phyloP scores from a whole-genome alignment of 2,888 invertebrate species.

The Aleiodes testaceus region DNA sequence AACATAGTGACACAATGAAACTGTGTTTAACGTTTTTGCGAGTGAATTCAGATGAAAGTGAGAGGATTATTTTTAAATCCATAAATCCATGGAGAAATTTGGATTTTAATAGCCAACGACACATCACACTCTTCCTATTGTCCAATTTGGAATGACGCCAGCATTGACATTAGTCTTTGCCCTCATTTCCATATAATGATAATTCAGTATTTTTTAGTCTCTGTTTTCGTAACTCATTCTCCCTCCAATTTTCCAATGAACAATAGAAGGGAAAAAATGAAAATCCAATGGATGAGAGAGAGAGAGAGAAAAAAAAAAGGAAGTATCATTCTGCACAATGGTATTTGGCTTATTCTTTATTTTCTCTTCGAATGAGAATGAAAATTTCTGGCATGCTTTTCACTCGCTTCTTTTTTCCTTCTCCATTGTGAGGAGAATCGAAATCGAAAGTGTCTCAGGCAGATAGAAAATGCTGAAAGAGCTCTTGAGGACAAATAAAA shows the following conservation, averaged over 20 bases:
- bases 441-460: conserved; percentile 47
- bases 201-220: conserved; percentile 9
- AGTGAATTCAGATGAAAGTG: conserved; percentile 4
- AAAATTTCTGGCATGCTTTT: conserved; percentile 47
- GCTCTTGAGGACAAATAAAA: conserved; percentile 26
- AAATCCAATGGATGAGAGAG: neutral
- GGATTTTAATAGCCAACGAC: conserved; percentile 39
- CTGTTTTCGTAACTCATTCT: neutral
- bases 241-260: conserved; percentile 2
- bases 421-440: conserved; percentile 39
- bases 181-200: conserved; percentile 27
- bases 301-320: conserved; percentile 21
- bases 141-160: conserved; percentile 65
- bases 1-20: neutral
- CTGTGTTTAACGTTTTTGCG: neutral
- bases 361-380: conserved; percentile 52
- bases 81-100: conserved; percentile 34
- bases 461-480: conserved; percentile 14
- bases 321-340: conserved; percentile 45
- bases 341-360: conserved; percentile 45
- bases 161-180: conserved; percentile 62
- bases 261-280: neutral
- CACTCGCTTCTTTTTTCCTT: neutral
- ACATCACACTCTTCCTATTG: conserved; percentile 36
- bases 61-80: neutral